Evolutionary conservation across 2,888 invertebrate species (phyloP).

Genomic region (Ochropleura plecta): DNA sequence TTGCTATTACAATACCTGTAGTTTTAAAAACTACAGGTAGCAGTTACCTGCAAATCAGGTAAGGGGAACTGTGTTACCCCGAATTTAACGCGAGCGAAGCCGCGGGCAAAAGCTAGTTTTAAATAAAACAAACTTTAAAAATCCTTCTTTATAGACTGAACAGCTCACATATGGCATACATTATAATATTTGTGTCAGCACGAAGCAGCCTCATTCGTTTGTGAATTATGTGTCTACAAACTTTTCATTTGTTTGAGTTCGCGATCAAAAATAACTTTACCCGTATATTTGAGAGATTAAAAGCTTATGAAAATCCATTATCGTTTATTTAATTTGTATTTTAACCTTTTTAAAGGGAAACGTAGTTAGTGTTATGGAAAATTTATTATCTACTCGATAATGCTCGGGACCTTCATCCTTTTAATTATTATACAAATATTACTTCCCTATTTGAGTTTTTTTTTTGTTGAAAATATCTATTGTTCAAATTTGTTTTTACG

Average conservation of each 20-base stretch:
- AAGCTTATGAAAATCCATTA: slow-evolving; percentile 30
- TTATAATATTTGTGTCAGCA: slow-evolving; percentile 27
- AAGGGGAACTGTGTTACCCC: no score
- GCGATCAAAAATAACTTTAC: slow-evolving; percentile 57
- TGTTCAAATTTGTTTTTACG: no score
- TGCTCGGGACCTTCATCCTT: no score
- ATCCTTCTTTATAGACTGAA: not conserved
- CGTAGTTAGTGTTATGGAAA: not conserved
- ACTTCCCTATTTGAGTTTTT: no score
- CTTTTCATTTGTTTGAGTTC: slow-evolving; percentile 64
- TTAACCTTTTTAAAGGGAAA: slow-evolving; percentile 15
- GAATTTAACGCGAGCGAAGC: no score
- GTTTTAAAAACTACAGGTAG: no score
- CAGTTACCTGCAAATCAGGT: no score
- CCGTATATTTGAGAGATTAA: slow-evolving; percentile 41
- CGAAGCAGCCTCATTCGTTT: slow-evolving; percentile 32
- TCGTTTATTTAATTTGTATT: slow-evolving; percentile 21
- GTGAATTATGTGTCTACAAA: slow-evolving; percentile 70
- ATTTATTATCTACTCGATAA: not conserved
- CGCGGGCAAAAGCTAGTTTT: no score
- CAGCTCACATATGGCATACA: not conserved
- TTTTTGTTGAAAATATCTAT: no score
- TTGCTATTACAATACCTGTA: no score
- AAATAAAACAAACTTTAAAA: not conserved
- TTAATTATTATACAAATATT: no score